Evolutionary conservation across 64 coral and sea anemone species (phyloP).

Genomic region (Montipora sp.): DNA sequence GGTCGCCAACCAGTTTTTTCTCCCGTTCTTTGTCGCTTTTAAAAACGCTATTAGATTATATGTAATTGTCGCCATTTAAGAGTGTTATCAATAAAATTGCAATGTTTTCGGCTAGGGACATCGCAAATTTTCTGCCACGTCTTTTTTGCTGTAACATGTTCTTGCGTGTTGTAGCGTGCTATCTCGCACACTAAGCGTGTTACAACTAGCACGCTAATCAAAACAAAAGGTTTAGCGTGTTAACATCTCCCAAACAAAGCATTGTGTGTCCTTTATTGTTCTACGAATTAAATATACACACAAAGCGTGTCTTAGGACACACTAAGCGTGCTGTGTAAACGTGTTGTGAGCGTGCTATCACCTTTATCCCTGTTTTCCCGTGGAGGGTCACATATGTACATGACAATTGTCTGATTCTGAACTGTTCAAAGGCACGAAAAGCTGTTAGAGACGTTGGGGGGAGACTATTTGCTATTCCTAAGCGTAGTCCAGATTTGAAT

Average conservation of each 20-base stretch:
- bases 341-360: constrained; percentile 34
- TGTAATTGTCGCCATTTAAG: no score
- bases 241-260: constrained; percentile 6
- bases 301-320: constrained; percentile 37
- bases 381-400: not conserved
- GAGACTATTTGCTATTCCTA: constrained; percentile 32
- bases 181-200: not conserved
- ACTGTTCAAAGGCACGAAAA: constrained; percentile 3
- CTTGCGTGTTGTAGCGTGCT: not conserved
- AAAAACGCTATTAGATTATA: no score
- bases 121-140: no score
- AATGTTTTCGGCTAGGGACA: no score
- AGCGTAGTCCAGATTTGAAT: constrained; percentile 46
- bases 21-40: no score
- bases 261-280: constrained; percentile 14
- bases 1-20: no score
- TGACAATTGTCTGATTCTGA: not conserved
- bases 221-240: constrained; percentile 10
- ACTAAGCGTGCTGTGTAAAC: constrained; percentile 19
- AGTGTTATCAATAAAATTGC: no score
- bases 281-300: not conserved
- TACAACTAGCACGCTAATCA: not conserved
- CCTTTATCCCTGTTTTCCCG: constrained; percentile 10
- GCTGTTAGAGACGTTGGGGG: not conserved
- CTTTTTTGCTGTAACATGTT: no score